These are phyloP conservation scores for Aegypius monachus DNA, from an alignment of 2,113 vertebrate genomes.

Conservation along the genomic window DNA sequence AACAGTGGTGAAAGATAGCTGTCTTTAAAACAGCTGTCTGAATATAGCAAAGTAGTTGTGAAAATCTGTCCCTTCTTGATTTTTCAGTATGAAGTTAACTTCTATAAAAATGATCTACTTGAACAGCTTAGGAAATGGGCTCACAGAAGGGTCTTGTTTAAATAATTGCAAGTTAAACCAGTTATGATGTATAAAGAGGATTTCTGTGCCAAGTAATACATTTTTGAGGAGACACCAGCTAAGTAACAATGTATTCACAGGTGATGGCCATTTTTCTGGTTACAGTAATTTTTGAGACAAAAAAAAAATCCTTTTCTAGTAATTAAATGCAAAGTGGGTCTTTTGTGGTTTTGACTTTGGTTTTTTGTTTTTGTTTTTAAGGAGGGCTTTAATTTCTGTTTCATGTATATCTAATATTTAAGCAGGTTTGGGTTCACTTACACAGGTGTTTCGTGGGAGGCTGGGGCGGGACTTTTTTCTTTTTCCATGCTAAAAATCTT, in stretches of 20 bases:
- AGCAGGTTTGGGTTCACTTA: not conserved
- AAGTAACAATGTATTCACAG: not conserved
- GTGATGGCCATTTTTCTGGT: not conserved
- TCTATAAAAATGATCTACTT: not conserved
- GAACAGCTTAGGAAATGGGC: not conserved
- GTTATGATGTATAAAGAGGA: not conserved
- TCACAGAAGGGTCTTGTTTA: not conserved
- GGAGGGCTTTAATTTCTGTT: not conserved
- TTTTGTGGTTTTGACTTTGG: not conserved
- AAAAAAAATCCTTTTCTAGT: not conserved
- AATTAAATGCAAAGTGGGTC: not conserved
- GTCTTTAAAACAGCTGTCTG: not conserved
- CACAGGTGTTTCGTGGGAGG: not conserved
- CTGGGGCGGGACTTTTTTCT: accelerated
- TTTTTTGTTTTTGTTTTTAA: not conserved
- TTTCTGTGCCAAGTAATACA: not conserved
- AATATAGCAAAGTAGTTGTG: not conserved
- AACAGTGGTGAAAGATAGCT: not conserved
- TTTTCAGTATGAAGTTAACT: not conserved
- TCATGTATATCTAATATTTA: not conserved
- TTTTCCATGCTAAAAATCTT: not conserved
- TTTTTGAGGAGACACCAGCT: not conserved
- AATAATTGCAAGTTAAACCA: not conserved
- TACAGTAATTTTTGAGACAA: not conserved
- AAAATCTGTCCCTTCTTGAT: not conserved